Evolutionary conservation across 1,140 invertebrate species (phyloP).

Genomic region (Halyomorpha halys): DNA sequence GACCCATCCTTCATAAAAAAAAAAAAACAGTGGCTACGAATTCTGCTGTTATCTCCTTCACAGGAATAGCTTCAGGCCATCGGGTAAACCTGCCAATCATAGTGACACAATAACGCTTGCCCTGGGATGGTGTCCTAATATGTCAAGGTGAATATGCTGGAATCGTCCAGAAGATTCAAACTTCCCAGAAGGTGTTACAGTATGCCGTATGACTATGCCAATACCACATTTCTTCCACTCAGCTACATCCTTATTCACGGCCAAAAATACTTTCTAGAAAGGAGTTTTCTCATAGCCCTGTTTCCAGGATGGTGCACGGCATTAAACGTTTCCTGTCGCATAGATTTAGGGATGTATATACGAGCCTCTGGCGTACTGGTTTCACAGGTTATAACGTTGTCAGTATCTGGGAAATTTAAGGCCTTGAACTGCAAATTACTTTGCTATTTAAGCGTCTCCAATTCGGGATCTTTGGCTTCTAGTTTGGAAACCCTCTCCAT

Average conservation of each 20-base stretch:
- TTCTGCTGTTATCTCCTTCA: slow-evolving; percentile 35
- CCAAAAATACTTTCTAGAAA: too few relatives aligned
- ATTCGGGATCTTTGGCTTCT: neutral
- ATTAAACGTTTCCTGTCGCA: too few relatives aligned
- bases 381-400: too few relatives aligned
- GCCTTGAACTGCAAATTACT: too few relatives aligned
- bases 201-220: neutral
- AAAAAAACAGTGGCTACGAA: slow-evolving; percentile 35
- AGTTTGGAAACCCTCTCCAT: too few relatives aligned
- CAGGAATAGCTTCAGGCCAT: slow-evolving; percentile 37
- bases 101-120: slow-evolving; percentile 36
- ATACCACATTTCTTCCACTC: neutral
- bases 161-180: slow-evolving; percentile 22
- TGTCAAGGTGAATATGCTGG: slow-evolving; percentile 34
- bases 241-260: too few relatives aligned
- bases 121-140: slow-evolving; percentile 36
- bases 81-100: slow-evolving; percentile 38
- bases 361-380: too few relatives aligned
- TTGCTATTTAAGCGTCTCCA: neutral
- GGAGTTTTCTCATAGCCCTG: too few relatives aligned
- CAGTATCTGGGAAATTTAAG: too few relatives aligned
- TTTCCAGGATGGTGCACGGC: too few relatives aligned
- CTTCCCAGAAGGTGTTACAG: neutral
- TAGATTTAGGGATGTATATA: too few relatives aligned
- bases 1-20: slow-evolving; percentile 33